These are phyloP conservation scores for Lepeophtheirus nordmannii DNA, from an alignment of 2,888 invertebrate genomes.

Conservation along the genomic window DNA sequence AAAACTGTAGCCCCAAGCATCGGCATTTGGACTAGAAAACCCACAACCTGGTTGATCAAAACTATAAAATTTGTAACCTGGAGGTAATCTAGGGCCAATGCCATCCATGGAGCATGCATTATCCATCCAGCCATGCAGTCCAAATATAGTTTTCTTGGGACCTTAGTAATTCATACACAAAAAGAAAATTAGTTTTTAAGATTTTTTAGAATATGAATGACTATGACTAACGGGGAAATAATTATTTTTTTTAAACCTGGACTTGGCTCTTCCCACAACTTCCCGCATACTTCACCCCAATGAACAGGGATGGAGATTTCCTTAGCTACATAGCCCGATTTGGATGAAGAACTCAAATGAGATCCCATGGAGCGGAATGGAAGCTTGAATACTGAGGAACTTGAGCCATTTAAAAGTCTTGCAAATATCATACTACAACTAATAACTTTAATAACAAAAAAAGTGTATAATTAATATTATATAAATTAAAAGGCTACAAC, in stretches of 20 bases:
- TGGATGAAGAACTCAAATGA: too few relatives aligned
- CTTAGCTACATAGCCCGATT: neutral
- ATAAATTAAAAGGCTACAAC: too few relatives aligned
- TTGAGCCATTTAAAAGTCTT: too few relatives aligned
- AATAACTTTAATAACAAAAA: too few relatives aligned
- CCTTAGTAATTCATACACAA: neutral
- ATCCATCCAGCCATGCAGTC: constrained; percentile 19
- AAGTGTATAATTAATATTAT: too few relatives aligned
- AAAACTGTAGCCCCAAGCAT: constrained; percentile 8
- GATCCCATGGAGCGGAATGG: too few relatives aligned
- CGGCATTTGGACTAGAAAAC: neutral
- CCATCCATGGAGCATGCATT: constrained; percentile 13
- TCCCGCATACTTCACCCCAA: neutral
- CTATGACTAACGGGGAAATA: too few relatives aligned
- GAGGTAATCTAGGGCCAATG: neutral
- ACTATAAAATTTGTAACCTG: neutral
- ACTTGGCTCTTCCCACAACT: neutral
- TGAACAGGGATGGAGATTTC: neutral
- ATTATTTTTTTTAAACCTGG: too few relatives aligned
- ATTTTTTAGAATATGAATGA: too few relatives aligned
- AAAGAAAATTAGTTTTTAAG: too few relatives aligned
- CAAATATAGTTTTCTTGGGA: neutral
- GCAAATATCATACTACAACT: too few relatives aligned
- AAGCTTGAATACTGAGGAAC: too few relatives aligned
- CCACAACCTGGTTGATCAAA: constrained; percentile 19